Base-by-base conservation (phyloP, 2,797 vertebrate genomes). In the Luscinia luscinia region DNA sequence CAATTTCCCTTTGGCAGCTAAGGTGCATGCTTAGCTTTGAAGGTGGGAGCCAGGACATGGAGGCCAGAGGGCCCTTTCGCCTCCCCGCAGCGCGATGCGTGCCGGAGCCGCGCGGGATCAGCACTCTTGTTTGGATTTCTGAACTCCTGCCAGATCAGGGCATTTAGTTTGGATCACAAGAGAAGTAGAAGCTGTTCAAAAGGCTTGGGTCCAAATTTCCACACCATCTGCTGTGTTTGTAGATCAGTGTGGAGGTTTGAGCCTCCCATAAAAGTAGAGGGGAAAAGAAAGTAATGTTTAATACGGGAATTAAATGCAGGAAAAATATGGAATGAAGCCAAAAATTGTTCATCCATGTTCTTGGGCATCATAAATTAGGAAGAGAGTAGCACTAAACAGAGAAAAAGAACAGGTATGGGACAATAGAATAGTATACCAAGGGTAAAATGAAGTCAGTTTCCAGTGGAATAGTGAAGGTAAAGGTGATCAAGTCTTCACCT, bases 131-230 rank as follows among this genome's bases (percentile, higher is more conserved):
- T 95, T 96, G 93, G 70, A 49, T 90, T 92, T 74, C 86, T 92
- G 87, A 95, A 85, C 36, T 87, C 49, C 64, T 95, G 88, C 94
- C 93, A 94, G 70, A 95, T 93, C 88, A 92, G 90, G 86, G 84
- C 94, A 93, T 96, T 96, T 95, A 89, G 89, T 80, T 96, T 94
- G 88, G 92, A 87, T 58, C 55, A n/a, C 68, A 77, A 79, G 68
- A 95, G 75, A 90, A 82, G 79, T 26, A 89, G 87, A 90, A 92
- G 49, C 87, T 89, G 70, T 89, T 95, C 64, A 27, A 4, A 43
- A 87, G 96, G 92, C 86, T 84, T 49, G 34, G 64, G 49, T 94
- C 94, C 90, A 96, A 95, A 95, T 96, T 96, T 96, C 92, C 81
- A 92, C 61, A 38, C 84, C 81, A 93, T 95, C 89, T 93, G 74